A percentile compares a stretch with the other conserved stretches of the same genome.
Conservation (phyloP, 2,797 vertebrate species). For the Hippopotamyrus pictus region DNA sequence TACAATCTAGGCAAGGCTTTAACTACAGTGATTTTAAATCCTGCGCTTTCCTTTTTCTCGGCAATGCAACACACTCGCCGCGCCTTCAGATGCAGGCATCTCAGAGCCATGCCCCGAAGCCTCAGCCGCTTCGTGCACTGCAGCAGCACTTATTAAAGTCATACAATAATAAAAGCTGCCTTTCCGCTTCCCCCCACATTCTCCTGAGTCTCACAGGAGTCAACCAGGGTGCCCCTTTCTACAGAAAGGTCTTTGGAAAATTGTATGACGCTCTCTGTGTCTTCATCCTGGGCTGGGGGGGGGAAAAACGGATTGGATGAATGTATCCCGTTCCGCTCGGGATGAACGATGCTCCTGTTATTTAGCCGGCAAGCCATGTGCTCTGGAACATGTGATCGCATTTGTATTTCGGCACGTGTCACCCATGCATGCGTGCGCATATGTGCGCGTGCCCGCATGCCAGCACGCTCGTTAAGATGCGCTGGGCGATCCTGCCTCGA, state of each 20-base stretch:
- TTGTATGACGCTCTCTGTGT: neutral
- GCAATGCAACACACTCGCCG: neutral
- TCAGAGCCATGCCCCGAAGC: neutral
- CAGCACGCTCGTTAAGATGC: neutral
- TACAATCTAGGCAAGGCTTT: neutral
- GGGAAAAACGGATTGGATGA: neutral
- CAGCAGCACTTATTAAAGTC: slow-evolving; percentile 32
- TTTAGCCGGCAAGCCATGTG: neutral
- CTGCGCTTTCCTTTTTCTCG: neutral
- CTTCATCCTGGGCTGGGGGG: neutral
- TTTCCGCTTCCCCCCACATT: neutral
- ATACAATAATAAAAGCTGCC: slow-evolving; percentile 23
- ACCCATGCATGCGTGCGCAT: neutral
- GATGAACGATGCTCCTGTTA: neutral
- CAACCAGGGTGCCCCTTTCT: slow-evolving; percentile 7
- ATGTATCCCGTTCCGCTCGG: neutral
- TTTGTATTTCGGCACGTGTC: neutral
- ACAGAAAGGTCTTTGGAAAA: slow-evolving; percentile 5
- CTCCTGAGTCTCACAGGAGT: neutral
- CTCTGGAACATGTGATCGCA: neutral
- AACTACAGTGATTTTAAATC: neutral
- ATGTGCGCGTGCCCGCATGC: neutral
- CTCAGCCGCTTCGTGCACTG: neutral
- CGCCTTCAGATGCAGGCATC: neutral
- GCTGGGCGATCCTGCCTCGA: neutral